These are phyloP conservation scores for Hymenochirus boettgeri DNA, from an alignment of 2,113 vertebrate genomes.

Conservation along the genomic window DNA sequence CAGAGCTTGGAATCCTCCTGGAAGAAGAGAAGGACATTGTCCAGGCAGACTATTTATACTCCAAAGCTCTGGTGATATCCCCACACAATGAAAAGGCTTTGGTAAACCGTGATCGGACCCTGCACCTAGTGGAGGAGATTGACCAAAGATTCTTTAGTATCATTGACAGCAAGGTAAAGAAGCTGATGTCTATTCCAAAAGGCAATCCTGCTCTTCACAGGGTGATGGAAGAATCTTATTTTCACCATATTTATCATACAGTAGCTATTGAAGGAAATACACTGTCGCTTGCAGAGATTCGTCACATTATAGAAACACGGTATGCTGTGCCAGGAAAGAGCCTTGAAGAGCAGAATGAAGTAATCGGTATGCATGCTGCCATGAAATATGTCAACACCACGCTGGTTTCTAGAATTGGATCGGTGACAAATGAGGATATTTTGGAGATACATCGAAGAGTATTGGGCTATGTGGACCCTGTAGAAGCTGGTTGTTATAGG, in stretches of 20 bases:
- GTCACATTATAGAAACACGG: constrained; percentile 92
- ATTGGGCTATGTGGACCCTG: constrained; percentile 87
- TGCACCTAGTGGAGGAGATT: constrained; percentile 91
- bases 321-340: constrained; percentile 91
- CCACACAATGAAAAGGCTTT: constrained; percentile 85
- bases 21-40: constrained; percentile 95
- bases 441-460: constrained; percentile 88
- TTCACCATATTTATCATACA: constrained; percentile 97
- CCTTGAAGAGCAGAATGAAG: constrained; percentile 93
- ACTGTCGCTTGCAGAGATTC: constrained; percentile 85
- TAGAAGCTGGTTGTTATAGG: constrained; percentile 85
- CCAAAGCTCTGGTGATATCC: constrained; percentile 81
- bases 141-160: constrained; percentile 90
- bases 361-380: constrained; percentile 87
- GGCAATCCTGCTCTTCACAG: constrained; percentile 84
- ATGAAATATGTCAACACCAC: constrained; percentile 93
- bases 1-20: constrained; percentile 84
- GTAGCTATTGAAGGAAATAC: constrained; percentile 98
- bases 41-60: constrained; percentile 88
- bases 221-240: constrained; percentile 95
- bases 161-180: constrained; percentile 89
- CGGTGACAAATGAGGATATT: constrained; percentile 70
- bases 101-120: constrained; percentile 80
- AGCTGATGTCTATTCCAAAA: constrained; percentile 92
- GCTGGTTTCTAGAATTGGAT: constrained; percentile 72